phyloP scores from a whole-genome alignment of 64 coral and sea anemone species.

The Platygyra sinensis region DNA sequence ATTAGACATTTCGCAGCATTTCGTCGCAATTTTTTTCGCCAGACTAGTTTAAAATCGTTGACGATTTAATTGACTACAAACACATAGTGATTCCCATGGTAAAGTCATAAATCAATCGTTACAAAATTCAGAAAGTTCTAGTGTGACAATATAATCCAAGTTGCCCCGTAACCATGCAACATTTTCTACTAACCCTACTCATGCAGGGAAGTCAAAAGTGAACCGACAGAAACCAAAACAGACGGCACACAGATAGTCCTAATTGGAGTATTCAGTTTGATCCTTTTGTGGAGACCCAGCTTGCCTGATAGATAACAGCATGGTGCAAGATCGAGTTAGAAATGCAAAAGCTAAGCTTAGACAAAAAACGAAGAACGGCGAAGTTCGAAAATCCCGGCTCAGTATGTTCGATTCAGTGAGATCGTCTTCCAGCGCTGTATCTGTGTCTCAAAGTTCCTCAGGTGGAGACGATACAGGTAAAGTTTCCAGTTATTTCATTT shows the following conservation, averaged over 20 bases:
- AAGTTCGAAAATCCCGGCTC: slow-evolving; percentile 50
- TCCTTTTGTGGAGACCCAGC: neutral
- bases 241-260: neutral
- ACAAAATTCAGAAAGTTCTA: slow-evolving; percentile 1
- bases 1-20: neutral
- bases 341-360: slow-evolving; percentile 18
- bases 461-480: slow-evolving; percentile 83
- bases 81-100: neutral
- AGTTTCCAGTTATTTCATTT: slow-evolving; percentile 4
- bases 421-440: slow-evolving; percentile 57
- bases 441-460: slow-evolving; percentile 70
- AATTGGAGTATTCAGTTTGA: slow-evolving; percentile 1
- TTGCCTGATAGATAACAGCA: slow-evolving; percentile 4
- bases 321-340: slow-evolving; percentile 53
- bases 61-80: neutral
- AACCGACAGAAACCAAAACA: neutral
- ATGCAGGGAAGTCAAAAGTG: neutral
- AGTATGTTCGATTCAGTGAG: slow-evolving; percentile 82
- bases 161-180: neutral
- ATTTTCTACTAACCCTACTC: neutral
- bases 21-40: neutral
- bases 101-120: neutral
- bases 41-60: neutral
- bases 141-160: neutral
- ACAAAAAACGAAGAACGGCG: slow-evolving; percentile 46